Evolutionary conservation across 2,888 invertebrate genomes (phyloP).

Genomic region (Schizaphis graminum): DNA sequence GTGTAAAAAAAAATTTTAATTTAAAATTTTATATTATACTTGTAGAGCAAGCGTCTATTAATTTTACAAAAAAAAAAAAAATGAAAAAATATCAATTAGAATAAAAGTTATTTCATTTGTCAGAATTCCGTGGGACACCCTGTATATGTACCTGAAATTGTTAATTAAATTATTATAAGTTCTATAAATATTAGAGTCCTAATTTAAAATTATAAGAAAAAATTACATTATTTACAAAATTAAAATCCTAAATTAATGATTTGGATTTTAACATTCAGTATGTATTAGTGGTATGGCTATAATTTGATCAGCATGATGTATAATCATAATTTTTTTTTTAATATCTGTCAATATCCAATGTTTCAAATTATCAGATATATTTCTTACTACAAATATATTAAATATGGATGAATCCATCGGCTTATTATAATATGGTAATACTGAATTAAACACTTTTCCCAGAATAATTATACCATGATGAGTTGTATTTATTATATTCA

Average conservation of each 20-base stretch:
- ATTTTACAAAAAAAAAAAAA: too few species aligned
- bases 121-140: too few species aligned
- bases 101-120: too few species aligned
- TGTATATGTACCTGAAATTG: background rate
- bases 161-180: background rate
- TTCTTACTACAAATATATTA: constrained; percentile 8
- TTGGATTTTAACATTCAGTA: constrained; percentile 10
- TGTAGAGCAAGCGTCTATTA: too few species aligned
- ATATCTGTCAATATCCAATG: constrained; percentile 19
- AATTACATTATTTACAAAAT: constrained; percentile 15
- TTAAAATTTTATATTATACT: too few species aligned
- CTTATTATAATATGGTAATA: constrained; percentile 22
- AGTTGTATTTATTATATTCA: background rate
- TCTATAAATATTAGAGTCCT: background rate
- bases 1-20: too few species aligned
- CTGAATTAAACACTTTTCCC: constrained; percentile 1
- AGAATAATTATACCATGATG: background rate
- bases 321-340: constrained; percentile 12
- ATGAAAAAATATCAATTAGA: too few species aligned
- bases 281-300: constrained; percentile 7
- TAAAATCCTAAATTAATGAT: background rate
- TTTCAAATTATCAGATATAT: background rate
- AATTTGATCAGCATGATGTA: background rate
- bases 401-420: constrained; percentile 6
- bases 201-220: constrained; percentile 1